phyloP scores from a whole-genome alignment of 2,888 invertebrate species.

The Lepidocyrtinus sp. region DNA sequence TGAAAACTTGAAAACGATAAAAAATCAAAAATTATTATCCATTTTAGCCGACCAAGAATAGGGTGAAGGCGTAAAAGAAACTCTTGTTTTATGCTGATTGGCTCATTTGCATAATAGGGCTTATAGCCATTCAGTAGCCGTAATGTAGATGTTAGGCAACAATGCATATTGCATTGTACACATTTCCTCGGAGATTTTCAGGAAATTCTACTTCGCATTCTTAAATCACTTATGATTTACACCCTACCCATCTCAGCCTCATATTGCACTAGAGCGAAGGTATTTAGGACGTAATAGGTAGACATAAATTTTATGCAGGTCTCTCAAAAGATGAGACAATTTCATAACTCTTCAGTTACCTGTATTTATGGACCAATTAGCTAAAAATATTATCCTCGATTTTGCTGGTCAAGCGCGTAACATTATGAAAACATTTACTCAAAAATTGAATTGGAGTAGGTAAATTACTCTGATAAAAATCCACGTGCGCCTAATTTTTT shows the following conservation, averaged over 20 bases:
- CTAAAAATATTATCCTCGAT: not conserved
- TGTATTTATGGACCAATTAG: not conserved
- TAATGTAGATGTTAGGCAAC: not conserved
- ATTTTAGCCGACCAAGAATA: not conserved
- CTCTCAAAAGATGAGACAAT: not conserved
- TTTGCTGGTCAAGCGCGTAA: too few relatives aligned
- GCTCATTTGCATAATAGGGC: constrained; percentile 2
- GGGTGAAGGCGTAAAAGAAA: not conserved
- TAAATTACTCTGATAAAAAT: too few relatives aligned
- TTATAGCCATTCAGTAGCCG: not conserved
- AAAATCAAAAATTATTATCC: not conserved
- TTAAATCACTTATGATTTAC: not conserved
- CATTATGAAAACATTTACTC: too few relatives aligned
- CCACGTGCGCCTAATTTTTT: not conserved
- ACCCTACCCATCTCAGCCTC: not conserved
- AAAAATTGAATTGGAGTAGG: too few relatives aligned
- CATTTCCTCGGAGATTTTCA: not conserved
- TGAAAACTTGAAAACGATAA: not conserved
- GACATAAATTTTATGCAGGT: not conserved
- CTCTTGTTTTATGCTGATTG: not conserved
- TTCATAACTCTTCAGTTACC: not conserved
- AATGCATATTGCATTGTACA: not conserved
- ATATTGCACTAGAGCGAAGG: not conserved
- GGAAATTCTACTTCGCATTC: not conserved
- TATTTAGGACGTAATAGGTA: not conserved